A percentile compares a stretch with the other conserved stretches of the same genome.
Evolutionary conservation across 2,888 invertebrate species (phyloP).

Genomic region (Aradus depressus): DNA sequence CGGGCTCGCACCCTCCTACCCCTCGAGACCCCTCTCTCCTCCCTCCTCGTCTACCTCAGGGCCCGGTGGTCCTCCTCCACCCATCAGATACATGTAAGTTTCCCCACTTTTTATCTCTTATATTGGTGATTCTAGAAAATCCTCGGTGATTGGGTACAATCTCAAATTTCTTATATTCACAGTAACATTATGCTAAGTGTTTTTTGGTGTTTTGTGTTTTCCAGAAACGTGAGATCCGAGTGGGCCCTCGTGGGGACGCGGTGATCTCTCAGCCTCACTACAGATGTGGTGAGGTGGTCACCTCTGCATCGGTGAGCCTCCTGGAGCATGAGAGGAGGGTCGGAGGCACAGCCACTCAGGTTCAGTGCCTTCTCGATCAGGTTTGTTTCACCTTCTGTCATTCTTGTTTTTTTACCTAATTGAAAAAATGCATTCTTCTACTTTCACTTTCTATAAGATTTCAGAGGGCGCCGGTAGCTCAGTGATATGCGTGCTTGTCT

Average conservation of each 20-base stretch:
- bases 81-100: slow-evolving; percentile 19
- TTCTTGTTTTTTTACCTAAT: background rate
- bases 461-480: too few species aligned
- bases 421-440: too few species aligned
- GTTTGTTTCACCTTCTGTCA: slow-evolving; percentile 2
- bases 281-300: slow-evolving; percentile 62
- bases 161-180: background rate
- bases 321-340: slow-evolving; percentile 63
- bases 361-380: slow-evolving; percentile 20
- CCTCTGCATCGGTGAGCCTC: slow-evolving; percentile 66
- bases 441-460: too few species aligned
- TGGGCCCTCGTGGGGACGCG: slow-evolving; percentile 48
- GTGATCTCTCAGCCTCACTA: slow-evolving; percentile 59
- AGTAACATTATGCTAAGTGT: background rate
- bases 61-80: slow-evolving; percentile 58
- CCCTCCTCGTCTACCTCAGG: slow-evolving; percentile 59
- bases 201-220: slow-evolving; percentile 33
- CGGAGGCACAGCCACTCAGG: slow-evolving; percentile 35
- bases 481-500: too few species aligned
- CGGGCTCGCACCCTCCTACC: slow-evolving; percentile 61
- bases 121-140: background rate
- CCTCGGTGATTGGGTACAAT: background rate
- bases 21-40: slow-evolving; percentile 59
- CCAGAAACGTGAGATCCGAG: slow-evolving; percentile 24
- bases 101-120: background rate